Base-by-base conservation (phyloP, 2,113 vertebrate genomes). In the Spea bombifrons region DNA sequence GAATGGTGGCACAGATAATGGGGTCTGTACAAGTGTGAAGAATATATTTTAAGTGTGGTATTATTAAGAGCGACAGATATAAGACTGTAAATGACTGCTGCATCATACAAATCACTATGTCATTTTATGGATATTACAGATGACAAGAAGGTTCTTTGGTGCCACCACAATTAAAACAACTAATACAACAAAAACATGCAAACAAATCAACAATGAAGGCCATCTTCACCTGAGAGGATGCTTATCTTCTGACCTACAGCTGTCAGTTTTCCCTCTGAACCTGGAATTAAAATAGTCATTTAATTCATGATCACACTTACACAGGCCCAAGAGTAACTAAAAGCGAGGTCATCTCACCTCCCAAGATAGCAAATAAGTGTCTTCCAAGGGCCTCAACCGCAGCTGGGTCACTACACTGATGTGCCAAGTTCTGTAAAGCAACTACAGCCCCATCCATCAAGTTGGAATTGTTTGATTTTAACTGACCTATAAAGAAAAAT, bases 231-330 rank as follows among this genome's bases (percentile, higher is more conserved):
- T 91, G 97, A 98, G 83, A 98, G 91, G 61, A 99, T 93, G 5
- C 93, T 98, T 81, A 96, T 96, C 89, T 99, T 99, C 88, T 99
- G 97, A 78, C 94, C 94, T 61, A 97, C 92, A 72, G 94, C 84
- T 0, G 96, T 96, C 65, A 99, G 94, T 81, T 98, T 99, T 61
- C 96, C 97, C 80, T 99, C 97, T 0, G 97, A 96, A 49, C 97
- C 97, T 99, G 88, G 55, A 82, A 81, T 50, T 77, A 44, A 78
- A 79, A 84, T 12, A 57, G 3, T 5, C n/a, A 45, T 12, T 44
- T 13, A n/a, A 4, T 57, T 16, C 3, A 57, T 44, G 1, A 16
- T 16, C 10, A 12, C 17, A 17, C 5, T 50, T 71, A 66, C 10
- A 65, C 59, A 45, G 16, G 4, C 66, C 45, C 13, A 46, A 48